Percentiles rank a stretch among this genome's conserved stretches.
phyloP scores from a whole-genome alignment of 2,888 invertebrate species.

The Drosophila antonietae region DNA sequence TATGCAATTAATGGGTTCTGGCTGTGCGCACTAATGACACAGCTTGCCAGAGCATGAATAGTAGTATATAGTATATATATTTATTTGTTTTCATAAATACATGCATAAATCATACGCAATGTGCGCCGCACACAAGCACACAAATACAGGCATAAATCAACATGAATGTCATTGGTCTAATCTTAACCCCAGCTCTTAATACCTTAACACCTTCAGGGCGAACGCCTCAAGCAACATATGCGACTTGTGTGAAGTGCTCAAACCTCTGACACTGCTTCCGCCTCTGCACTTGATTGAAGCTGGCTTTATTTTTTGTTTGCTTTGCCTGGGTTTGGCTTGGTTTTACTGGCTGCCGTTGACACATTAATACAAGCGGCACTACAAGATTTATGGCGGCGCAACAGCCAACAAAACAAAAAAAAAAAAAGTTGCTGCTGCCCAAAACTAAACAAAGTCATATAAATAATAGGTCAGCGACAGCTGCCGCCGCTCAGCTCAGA shows the following conservation, averaged over 20 bases:
- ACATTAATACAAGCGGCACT: slow-evolving; percentile 48
- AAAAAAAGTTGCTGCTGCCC: slow-evolving; percentile 22
- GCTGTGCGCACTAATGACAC: slow-evolving; percentile 43
- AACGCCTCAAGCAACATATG: slow-evolving; percentile 27
- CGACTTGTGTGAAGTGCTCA: slow-evolving; percentile 21
- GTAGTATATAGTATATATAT: slow-evolving; percentile 24
- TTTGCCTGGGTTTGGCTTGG: neutral
- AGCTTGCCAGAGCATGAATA: slow-evolving; percentile 1
- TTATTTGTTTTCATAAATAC: slow-evolving; percentile 63
- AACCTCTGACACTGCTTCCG: slow-evolving; percentile 9
- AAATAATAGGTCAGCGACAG: slow-evolving; percentile 64
- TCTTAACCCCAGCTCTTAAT: slow-evolving; percentile 1
- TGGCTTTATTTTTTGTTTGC: slow-evolving; percentile 19
- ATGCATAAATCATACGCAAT: slow-evolving; percentile 60
- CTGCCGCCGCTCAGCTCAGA: slow-evolving; percentile 29
- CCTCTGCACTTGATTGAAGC: slow-evolving; percentile 45
- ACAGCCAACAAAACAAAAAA: slow-evolving; percentile 16
- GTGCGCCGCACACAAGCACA: slow-evolving; percentile 19
- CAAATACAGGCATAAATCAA: slow-evolving; percentile 59
- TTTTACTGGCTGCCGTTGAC: slow-evolving; percentile 45
- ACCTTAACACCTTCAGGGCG: slow-evolving; percentile 23
- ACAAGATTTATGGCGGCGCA: slow-evolving; percentile 47
- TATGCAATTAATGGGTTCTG: slow-evolving; percentile 68
- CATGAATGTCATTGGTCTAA: slow-evolving; percentile 46
- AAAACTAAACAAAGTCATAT: slow-evolving; percentile 65